Conservation (phyloP, 1,140 invertebrate species). For the Trachelipus rathkii region DNA sequence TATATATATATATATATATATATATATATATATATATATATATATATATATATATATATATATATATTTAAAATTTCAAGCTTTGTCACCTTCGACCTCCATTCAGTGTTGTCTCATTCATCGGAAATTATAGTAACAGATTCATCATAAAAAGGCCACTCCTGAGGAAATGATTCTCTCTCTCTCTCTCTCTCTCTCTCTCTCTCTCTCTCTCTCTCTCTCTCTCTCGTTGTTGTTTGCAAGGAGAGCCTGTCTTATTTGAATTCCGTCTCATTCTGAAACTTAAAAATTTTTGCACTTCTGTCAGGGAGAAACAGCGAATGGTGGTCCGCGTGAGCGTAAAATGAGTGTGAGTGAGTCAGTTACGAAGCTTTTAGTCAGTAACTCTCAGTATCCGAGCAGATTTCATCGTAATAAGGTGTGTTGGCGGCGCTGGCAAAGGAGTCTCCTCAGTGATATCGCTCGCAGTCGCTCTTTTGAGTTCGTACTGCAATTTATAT, state of each 20-base stretch:
- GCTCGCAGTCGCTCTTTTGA: not conserved
- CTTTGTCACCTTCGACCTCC: constrained; percentile 1
- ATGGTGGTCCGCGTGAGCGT: too few species aligned
- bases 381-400: not conserved
- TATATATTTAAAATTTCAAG: not conserved
- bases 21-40: too few species aligned
- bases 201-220: too few species aligned
- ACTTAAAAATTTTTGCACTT: not conserved
- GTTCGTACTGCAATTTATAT: too few species aligned
- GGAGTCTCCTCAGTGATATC: not conserved
- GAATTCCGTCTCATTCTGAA: not conserved
- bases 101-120: constrained; percentile 8
- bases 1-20: too few species aligned
- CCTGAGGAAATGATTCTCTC: not conserved
- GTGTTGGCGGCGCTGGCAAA: not conserved
- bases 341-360: too few species aligned
- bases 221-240: too few species aligned
- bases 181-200: not conserved
- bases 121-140: not conserved
- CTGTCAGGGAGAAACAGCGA: too few species aligned
- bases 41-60: too few species aligned
- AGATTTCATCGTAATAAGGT: not conserved
- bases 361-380: too few species aligned
- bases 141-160: not conserved
- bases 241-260: constrained; percentile 1